Conservation (phyloP, 1,140 invertebrate species). For the Druon quercuslanigerum region DNA sequence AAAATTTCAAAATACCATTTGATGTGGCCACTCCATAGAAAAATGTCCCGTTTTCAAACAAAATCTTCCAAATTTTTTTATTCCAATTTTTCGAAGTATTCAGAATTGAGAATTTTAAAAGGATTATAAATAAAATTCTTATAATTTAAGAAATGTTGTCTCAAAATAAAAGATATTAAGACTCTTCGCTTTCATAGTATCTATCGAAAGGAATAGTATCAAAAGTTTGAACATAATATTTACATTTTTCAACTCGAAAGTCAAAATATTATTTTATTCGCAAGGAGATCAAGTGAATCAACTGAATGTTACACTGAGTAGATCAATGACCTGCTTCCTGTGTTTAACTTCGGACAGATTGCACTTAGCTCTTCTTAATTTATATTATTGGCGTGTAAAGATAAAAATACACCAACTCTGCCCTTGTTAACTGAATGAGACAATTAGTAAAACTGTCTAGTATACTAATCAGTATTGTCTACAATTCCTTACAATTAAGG, state of each 20-base stretch:
- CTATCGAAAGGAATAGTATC: too few relatives aligned
- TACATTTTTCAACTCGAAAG: background rate
- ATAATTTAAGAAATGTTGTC: too few relatives aligned
- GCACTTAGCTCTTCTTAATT: conserved; percentile 61
- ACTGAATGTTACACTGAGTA: conserved; percentile 46
- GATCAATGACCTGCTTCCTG: conserved; percentile 68
- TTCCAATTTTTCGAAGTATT: too few relatives aligned
- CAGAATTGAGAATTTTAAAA: too few relatives aligned
- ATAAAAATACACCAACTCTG: conserved; percentile 57
- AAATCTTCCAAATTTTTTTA: too few relatives aligned
- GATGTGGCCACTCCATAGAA: too few relatives aligned
- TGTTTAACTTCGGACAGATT: conserved; percentile 53
- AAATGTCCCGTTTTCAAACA: too few relatives aligned
- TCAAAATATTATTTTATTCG: conserved; percentile 7
- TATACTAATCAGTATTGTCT: conserved; percentile 52
- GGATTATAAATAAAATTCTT: too few relatives aligned
- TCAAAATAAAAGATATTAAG: too few relatives aligned
- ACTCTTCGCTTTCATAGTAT: too few relatives aligned
- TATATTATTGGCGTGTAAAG: conserved; percentile 47
- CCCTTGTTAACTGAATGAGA: conserved; percentile 61
- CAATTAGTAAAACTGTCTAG: conserved; percentile 60
- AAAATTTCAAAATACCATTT: too few relatives aligned
- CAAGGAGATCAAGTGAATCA: background rate
- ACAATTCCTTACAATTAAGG: conserved; percentile 34
- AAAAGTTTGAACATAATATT: background rate